Evolutionary conservation across 2,888 invertebrate species (phyloP).

Genomic region (Aricia artaxerxes): DNA sequence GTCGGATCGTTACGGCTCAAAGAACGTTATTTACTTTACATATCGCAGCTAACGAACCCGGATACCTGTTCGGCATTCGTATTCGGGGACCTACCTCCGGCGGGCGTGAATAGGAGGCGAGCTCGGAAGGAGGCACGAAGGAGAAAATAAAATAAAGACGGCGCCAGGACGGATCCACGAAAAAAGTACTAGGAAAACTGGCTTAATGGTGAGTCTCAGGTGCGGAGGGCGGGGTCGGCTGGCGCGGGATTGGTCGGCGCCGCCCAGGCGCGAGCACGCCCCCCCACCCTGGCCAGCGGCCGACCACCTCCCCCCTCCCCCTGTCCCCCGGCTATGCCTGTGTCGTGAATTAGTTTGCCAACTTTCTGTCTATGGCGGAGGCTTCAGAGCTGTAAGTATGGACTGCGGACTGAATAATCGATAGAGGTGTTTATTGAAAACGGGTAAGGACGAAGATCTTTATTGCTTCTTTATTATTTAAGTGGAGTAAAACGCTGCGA

Average conservation of each 20-base stretch:
- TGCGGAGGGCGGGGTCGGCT: constrained; percentile 76
- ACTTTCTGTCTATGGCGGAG: constrained; percentile 80
- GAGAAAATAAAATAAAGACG: constrained; percentile 81
- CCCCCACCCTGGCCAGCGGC: constrained; percentile 68
- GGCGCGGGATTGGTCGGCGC: constrained; percentile 75
- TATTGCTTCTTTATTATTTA: constrained; percentile 79
- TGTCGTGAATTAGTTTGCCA: constrained; percentile 80
- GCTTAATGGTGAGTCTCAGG: constrained; percentile 79
- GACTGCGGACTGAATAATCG: constrained; percentile 79
- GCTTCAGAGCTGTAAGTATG: constrained; percentile 77
- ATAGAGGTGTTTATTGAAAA: constrained; percentile 81
- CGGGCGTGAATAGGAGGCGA: constrained; percentile 79
- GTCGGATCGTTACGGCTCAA: constrained; percentile 48
- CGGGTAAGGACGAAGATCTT: constrained; percentile 76
- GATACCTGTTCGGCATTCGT: constrained; percentile 78
- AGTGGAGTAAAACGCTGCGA: constrained; percentile 48
- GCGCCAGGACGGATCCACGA: constrained; percentile 77
- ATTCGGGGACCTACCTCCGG: constrained; percentile 78
- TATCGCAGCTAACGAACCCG: constrained; percentile 77
- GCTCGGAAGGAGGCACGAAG: constrained; percentile 76
- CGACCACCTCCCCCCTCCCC: constrained; percentile 69
- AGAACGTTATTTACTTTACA: constrained; percentile 76
- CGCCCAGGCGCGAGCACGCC: constrained; percentile 75
- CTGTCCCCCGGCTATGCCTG: constrained; percentile 73
- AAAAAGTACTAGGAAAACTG: constrained; percentile 76